Evolutionary conservation across 2,113 vertebrate genomes (phyloP).

Genomic region (Mesembrinibis cayennensis): DNA sequence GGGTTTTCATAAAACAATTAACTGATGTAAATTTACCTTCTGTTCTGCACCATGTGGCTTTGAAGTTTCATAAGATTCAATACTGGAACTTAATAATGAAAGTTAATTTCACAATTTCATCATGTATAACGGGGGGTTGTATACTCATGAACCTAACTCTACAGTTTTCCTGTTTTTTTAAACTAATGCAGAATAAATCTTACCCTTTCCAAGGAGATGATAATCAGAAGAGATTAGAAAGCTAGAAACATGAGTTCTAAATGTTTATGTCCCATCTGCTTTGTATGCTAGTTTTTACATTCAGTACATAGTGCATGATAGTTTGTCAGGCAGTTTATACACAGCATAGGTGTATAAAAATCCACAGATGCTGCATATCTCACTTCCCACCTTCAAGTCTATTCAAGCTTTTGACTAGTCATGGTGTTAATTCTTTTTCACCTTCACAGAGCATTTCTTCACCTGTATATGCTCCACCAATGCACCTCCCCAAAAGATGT

Average conservation of each 20-base stretch:
- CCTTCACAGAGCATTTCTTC: not conserved
- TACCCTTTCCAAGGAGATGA: not conserved
- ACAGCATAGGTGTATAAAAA: not conserved
- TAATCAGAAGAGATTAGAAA: not conserved
- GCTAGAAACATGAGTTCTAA: conserved; percentile 36
- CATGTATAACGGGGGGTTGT: not conserved
- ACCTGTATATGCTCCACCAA: not conserved
- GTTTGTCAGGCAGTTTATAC: not conserved
- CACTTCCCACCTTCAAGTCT: not conserved
- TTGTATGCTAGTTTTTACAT: conserved; percentile 53
- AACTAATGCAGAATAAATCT: conserved; percentile 17
- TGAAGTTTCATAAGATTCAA: conserved; percentile 10
- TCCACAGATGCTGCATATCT: not conserved
- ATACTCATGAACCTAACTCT: not conserved
- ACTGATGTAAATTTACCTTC: conserved; percentile 47
- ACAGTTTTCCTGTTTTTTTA: not conserved
- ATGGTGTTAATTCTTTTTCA: not conserved
- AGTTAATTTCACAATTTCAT: not conserved
- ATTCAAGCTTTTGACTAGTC: not conserved
- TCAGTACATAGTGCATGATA: not conserved
- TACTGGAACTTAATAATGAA: conserved; percentile 5
- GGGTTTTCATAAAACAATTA: conserved; percentile 51
- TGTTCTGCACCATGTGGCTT: conserved; percentile 32
- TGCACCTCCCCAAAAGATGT: not conserved
- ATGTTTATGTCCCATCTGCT: conserved; percentile 49